phyloP scores from a whole-genome alignment of 2,113 vertebrate genomes.

The Ceyx margarethae region DNA sequence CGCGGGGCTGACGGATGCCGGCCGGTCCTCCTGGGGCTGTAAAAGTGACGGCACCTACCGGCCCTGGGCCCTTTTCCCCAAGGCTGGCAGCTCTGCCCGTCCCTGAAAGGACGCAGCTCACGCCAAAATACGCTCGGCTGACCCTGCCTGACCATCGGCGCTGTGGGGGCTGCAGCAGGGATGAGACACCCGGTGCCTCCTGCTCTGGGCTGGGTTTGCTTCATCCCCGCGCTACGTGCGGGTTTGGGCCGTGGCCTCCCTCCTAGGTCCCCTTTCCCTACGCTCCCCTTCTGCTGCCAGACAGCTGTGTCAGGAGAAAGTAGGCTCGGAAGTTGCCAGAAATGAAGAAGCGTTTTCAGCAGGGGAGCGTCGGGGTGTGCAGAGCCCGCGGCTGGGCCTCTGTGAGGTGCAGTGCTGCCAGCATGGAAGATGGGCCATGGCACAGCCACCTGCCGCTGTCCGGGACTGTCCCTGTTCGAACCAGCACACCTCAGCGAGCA shows the following conservation, averaged over 20 bases:
- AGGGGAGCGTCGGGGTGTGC: neutral
- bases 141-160: constrained; percentile 58
- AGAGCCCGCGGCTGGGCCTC: neutral
- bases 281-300: no score
- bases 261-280: neutral
- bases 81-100: neutral
- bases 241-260: neutral
- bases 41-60: neutral
- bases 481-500: rapidly evolving
- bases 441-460: neutral
- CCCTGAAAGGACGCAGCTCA: neutral
- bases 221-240: no score
- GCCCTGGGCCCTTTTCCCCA: no score
- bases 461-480: neutral
- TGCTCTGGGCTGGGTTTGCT: neutral
- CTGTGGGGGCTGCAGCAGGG: constrained; percentile 50
- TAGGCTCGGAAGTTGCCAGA: neutral
- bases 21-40: neutral
- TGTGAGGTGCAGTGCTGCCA: neutral
- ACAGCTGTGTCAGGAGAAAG: neutral
- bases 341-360: neutral
- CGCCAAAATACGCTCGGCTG: neutral
- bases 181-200: neutral
- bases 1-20: no score
- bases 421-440: neutral